Conservation (phyloP, 2,888 invertebrate genomes). For the Biston betularia region DNA sequence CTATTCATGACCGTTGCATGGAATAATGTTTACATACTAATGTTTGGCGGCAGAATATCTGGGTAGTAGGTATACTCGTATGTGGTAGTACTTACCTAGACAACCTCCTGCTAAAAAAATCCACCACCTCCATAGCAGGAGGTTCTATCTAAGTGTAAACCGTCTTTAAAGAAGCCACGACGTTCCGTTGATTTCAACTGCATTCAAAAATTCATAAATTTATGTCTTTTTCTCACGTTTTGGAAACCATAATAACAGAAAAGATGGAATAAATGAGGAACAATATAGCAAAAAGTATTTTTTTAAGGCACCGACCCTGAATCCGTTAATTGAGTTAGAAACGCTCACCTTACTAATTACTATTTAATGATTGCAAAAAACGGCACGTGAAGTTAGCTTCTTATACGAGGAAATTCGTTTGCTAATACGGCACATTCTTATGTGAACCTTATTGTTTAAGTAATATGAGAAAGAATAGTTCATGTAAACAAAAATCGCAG, state of each 20-base stretch:
- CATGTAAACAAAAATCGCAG: slow-evolving; percentile 56
- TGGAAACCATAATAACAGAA: background rate
- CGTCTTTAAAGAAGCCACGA: no score
- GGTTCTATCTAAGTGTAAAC: no score
- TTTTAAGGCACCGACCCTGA: slow-evolving; percentile 12
- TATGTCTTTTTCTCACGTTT: no score
- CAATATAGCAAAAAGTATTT: background rate
- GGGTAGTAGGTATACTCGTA: no score
- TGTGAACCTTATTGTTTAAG: slow-evolving; percentile 39
- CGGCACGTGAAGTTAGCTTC: slow-evolving; percentile 8
- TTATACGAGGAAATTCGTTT: slow-evolving; percentile 22
- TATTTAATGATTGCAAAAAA: slow-evolving; percentile 37
- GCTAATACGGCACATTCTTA: slow-evolving; percentile 40
- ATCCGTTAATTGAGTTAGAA: slow-evolving; percentile 23
- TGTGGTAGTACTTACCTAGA: no score
- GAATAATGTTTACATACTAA: no score
- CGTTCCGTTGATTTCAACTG: no score
- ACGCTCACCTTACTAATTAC: slow-evolving; percentile 27
- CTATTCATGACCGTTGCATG: no score
- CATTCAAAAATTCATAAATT: no score
- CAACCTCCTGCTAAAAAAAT: no score
- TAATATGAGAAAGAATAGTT: slow-evolving; percentile 57
- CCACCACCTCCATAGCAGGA: no score
- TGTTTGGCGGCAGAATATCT: no score
- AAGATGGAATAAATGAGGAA: slow-evolving; percentile 7